Conservation (phyloP, 2,888 invertebrate genomes). For the Achlya flavicornis region DNA sequence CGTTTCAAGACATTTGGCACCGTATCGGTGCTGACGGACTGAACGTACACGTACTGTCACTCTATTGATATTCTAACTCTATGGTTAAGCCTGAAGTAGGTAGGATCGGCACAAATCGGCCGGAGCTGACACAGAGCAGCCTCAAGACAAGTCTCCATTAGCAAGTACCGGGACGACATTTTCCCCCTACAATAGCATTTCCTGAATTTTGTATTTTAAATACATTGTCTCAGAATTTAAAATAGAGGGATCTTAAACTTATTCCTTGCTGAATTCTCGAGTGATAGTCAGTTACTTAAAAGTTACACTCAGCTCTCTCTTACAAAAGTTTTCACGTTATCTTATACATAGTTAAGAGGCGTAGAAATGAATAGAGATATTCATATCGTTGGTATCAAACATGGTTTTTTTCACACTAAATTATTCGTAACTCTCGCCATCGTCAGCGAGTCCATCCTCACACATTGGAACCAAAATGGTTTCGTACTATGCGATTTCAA, state of each 20-base stretch:
- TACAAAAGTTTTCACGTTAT: constrained; percentile 56
- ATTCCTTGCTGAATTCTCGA: constrained; percentile 39
- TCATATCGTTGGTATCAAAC: constrained; percentile 10
- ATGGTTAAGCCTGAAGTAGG: constrained; percentile 35
- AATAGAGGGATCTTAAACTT: constrained; percentile 55
- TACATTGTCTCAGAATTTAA: constrained; percentile 63
- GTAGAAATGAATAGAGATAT: constrained; percentile 55
- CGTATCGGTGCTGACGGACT: too few species aligned
- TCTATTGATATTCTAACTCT: too few species aligned
- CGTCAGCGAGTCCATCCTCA: too few species aligned
- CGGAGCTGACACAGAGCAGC: constrained; percentile 50
- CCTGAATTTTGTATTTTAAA: constrained; percentile 74
- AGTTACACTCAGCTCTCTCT: constrained; percentile 54
- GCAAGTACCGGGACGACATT: constrained; percentile 73
- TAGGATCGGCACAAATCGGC: constrained; percentile 40
- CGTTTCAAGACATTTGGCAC: too few species aligned
- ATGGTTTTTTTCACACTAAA: too few species aligned
- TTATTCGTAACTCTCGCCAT: too few species aligned
- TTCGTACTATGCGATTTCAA: too few species aligned
- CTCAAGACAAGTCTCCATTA: constrained; percentile 76
- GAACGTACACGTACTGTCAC: too few species aligned
- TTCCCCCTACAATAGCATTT: constrained; percentile 74
- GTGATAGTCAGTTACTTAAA: constrained; percentile 51
- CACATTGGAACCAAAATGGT: too few species aligned
- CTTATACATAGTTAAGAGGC: constrained; percentile 68